These are phyloP conservation scores for Triplophysa bombifrons DNA, from an alignment of 2,797 vertebrate genomes.

Conservation along the genomic window DNA sequence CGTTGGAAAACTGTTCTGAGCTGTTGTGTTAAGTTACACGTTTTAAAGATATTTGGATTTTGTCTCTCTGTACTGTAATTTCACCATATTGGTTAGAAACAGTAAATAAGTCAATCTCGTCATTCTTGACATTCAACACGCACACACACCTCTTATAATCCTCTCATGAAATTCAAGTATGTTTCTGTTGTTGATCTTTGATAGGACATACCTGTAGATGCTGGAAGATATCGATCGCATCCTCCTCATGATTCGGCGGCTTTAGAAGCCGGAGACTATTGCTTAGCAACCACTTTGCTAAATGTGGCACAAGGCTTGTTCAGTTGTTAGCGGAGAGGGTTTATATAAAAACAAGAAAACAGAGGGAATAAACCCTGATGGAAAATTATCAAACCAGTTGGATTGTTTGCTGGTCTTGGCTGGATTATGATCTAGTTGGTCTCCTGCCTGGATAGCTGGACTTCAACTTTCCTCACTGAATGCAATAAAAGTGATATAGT, in stretches of 20 bases:
- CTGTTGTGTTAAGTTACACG: too few species aligned
- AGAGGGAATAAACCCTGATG: background rate
- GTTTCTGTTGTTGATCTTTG: constrained; percentile 32
- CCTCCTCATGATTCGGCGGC: constrained; percentile 46
- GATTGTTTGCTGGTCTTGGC: background rate
- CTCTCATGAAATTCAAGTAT: constrained; percentile 49
- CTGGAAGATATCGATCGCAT: constrained; percentile 39
- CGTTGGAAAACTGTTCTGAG: too few species aligned
- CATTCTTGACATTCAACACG: constrained; percentile 23
- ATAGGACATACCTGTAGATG: constrained; percentile 29
- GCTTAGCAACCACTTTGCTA: constrained; percentile 60
- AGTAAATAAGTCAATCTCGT: constrained; percentile 22
- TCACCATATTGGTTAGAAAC: constrained; percentile 21
- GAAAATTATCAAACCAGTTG: background rate
- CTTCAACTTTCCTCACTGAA: background rate
- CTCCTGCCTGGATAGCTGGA: background rate
- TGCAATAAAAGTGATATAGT: too few species aligned
- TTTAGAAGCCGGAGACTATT: constrained; percentile 40
- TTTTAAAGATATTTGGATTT: too few species aligned
- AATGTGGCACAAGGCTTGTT: constrained; percentile 54
- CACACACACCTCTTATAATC: constrained; percentile 13
- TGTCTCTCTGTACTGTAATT: constrained; percentile 2
- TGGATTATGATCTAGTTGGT: background rate
- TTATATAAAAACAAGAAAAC: constrained; percentile 22
- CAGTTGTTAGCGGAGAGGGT: constrained; percentile 24